Conservation (phyloP, 2,888 invertebrate genomes). For the Sarcophaga caerulescens region DNA sequence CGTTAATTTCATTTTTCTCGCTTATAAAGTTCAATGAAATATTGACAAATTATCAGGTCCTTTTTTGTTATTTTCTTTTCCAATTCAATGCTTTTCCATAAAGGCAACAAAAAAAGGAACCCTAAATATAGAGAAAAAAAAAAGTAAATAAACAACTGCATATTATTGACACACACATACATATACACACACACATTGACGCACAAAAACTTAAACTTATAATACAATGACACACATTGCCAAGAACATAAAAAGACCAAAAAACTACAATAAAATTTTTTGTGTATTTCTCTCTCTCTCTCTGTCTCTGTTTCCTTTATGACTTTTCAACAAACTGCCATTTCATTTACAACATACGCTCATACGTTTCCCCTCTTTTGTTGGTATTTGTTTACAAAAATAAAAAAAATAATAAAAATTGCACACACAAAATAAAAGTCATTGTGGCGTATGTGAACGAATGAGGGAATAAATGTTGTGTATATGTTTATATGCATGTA, state of each 20-base stretch:
- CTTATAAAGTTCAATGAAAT: not conserved
- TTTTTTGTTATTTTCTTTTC: slow-evolving; percentile 2
- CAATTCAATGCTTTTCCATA: not conserved
- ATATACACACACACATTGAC: not conserved
- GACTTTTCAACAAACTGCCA: slow-evolving; percentile 52
- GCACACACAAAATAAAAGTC: not conserved
- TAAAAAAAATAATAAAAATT: not conserved
- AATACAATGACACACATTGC: not conserved
- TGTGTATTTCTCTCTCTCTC: slow-evolving; percentile 1
- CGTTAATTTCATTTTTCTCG: too few relatives aligned
- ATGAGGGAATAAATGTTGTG: not conserved
- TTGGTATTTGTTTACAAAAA: too few relatives aligned
- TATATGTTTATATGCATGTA: not conserved
- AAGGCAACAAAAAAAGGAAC: not conserved
- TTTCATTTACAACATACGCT: slow-evolving; percentile 32
- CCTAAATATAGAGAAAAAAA: too few relatives aligned
- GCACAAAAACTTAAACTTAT: not conserved
- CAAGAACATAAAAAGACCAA: not conserved
- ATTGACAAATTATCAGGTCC: slow-evolving; percentile 16
- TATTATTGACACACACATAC: not conserved
- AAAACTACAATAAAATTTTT: slow-evolving; percentile 39
- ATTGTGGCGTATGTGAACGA: not conserved
- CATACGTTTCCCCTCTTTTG: not conserved
- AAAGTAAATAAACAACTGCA: not conserved
- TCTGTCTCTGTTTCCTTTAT: slow-evolving; percentile 16